Evolutionary conservation across 2,888 invertebrate species (phyloP).

Genomic region (Cotesia congregata): DNA sequence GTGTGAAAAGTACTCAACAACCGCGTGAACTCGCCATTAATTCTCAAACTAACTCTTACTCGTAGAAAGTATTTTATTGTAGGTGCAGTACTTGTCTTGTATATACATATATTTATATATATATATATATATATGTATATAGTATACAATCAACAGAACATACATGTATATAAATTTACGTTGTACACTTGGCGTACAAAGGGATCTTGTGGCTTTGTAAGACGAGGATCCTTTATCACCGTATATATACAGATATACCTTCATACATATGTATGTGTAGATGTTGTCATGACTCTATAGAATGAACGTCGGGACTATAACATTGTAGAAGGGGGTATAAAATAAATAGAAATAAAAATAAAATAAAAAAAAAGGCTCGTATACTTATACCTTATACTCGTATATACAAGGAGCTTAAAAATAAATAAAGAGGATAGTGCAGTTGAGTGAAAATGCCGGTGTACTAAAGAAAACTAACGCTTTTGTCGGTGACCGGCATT

Average conservation of each 20-base stretch:
- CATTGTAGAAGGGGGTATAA: background rate
- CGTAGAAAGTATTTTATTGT: slow-evolving; percentile 42
- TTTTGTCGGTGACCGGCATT: slow-evolving; percentile 60
- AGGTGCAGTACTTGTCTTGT: background rate
- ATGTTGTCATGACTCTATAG: slow-evolving; percentile 1
- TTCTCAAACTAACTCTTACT: slow-evolving; percentile 16
- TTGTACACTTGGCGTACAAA: slow-evolving; percentile 25
- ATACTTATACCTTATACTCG: background rate
- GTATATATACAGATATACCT: background rate
- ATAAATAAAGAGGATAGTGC: slow-evolving; percentile 27
- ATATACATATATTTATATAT: slow-evolving; percentile 4
- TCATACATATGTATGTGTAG: background rate
- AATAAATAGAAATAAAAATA: slow-evolving; percentile 11
- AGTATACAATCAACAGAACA: slow-evolving; percentile 26
- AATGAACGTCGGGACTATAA: background rate
- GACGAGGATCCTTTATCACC: slow-evolving; percentile 46
- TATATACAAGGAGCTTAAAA: slow-evolving; percentile 7
- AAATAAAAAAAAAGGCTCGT: background rate
- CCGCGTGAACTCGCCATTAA: slow-evolving; percentile 34
- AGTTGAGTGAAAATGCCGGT: slow-evolving; percentile 50
- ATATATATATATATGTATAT: background rate
- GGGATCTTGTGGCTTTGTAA: slow-evolving; percentile 35
- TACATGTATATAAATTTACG: slow-evolving; percentile 1
- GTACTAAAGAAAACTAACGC: slow-evolving; percentile 46
- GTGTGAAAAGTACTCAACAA: slow-evolving; percentile 22